Percentiles rank a stretch among this genome's conserved stretches.
Evolutionary conservation across 2,113 vertebrate species (phyloP).

Genomic region (Gambusia affinis): DNA sequence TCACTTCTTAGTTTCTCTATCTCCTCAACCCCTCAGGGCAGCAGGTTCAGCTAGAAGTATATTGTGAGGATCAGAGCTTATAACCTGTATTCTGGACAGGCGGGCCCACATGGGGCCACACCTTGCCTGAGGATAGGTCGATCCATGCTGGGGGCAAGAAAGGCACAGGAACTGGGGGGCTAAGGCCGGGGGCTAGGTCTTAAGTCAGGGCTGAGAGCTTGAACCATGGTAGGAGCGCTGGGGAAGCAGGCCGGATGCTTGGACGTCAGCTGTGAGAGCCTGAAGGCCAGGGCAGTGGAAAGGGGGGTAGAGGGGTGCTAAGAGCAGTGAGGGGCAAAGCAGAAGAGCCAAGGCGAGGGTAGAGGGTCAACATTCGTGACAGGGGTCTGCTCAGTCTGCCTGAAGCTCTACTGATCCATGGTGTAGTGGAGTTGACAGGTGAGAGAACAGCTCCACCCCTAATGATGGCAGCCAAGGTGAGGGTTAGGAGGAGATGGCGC

Average conservation of each 20-base stretch:
- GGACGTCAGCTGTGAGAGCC: conserved; percentile 53
- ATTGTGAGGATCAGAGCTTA: conserved; percentile 79
- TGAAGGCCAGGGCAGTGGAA: conserved; percentile 43
- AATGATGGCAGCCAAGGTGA: conserved; percentile 72
- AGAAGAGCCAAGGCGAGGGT: conserved; percentile 45
- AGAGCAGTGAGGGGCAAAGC: conserved; percentile 29
- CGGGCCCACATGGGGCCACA: conserved; percentile 77
- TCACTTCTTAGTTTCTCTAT: conserved; percentile 58
- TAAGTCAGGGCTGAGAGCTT: conserved; percentile 40
- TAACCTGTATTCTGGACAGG: conserved; percentile 81
- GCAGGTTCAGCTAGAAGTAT: conserved; percentile 76
- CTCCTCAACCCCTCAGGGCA: conserved; percentile 72
- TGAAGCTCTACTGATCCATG: conserved; percentile 75
- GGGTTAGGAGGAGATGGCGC: conserved; percentile 29
- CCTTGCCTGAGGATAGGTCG: conserved; percentile 83
- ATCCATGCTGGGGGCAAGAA: conserved; percentile 77
- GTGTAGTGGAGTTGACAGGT: conserved; percentile 80
- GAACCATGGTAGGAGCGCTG: conserved; percentile 39
- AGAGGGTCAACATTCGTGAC: conserved; percentile 64
- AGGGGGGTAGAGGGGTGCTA: not conserved
- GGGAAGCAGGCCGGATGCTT: conserved; percentile 36
- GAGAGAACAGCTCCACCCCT: conserved; percentile 73
- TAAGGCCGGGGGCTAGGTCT: conserved; percentile 69
- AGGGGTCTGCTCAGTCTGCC: conserved; percentile 68
- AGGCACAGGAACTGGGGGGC: conserved; percentile 59